Evolutionary conservation across 2,797 vertebrate genomes (phyloP).

Genomic region (Xiphorhynchus erythropygius): DNA sequence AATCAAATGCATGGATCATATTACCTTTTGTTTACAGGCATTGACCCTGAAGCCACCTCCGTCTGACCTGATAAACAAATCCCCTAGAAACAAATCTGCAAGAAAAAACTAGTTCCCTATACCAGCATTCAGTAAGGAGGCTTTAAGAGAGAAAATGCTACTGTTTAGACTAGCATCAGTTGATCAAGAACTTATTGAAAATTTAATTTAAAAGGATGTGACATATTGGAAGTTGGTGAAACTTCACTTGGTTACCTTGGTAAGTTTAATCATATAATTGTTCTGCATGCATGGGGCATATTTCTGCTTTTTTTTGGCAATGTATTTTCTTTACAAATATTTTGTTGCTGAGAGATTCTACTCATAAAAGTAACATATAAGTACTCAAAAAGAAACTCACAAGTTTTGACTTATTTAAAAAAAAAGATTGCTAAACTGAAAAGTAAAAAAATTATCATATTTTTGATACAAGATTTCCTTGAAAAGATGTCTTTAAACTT

Average conservation of each 20-base stretch:
- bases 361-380: background rate
- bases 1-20: background rate
- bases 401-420: background rate
- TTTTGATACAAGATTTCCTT: background rate
- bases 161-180: background rate
- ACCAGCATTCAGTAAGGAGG: background rate
- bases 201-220: background rate
- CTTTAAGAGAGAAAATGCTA: background rate
- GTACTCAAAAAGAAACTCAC: background rate
- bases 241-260: background rate
- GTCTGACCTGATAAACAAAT: constrained; percentile 58
- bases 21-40: background rate
- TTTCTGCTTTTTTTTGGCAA: background rate
- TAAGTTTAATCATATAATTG: constrained; percentile 12
- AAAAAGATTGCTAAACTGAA: background rate
- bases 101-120: constrained; percentile 30
- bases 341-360: background rate
- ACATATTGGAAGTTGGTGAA: background rate
- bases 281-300: background rate
- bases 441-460: background rate
- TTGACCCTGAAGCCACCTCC: constrained; percentile 34
- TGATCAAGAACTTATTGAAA: background rate
- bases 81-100: constrained; percentile 51
- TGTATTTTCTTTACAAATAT: background rate
- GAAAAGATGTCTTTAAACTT: background rate